These are phyloP conservation scores for Rhea pennata DNA, from an alignment of 2,113 vertebrate genomes.

Conservation along the genomic window DNA sequence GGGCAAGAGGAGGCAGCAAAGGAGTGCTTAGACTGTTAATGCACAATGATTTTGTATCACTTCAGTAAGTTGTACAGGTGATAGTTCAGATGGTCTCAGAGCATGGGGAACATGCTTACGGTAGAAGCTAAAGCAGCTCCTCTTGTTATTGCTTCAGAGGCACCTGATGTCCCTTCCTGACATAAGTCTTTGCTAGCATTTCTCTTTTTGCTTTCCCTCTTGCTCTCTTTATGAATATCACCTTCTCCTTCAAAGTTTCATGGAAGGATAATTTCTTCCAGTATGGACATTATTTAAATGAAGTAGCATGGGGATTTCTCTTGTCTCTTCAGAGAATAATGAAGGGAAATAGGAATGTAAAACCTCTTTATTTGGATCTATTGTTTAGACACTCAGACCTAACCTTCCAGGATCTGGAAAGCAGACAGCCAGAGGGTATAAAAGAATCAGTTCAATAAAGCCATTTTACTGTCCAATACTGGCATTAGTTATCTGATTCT, in stretches of 20 bases:
- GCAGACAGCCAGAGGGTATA: neutral
- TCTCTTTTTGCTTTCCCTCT: neutral
- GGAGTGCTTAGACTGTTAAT: neutral
- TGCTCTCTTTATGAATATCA: neutral
- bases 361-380: neutral
- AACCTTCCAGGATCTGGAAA: neutral
- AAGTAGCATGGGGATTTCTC: neutral
- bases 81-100: neutral
- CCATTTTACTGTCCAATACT: neutral
- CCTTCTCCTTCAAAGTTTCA: neutral
- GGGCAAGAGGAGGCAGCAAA: neutral
- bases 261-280: neutral
- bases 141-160: neutral
- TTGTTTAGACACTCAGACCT: neutral
- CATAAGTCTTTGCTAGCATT: neutral
- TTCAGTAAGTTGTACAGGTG: neutral
- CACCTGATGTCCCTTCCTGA: neutral
- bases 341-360: neutral
- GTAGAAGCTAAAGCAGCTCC: neutral
- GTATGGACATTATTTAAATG: neutral
- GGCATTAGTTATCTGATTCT: neutral
- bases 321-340: neutral
- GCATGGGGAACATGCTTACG: neutral
- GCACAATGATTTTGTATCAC: too few relatives aligned
- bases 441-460: constrained; percentile 18